Percentiles rank a stretch among this genome's conserved stretches.
phyloP scores from a whole-genome alignment of 1,140 invertebrate genomes.

The Macrotrachela quadricornifera region DNA sequence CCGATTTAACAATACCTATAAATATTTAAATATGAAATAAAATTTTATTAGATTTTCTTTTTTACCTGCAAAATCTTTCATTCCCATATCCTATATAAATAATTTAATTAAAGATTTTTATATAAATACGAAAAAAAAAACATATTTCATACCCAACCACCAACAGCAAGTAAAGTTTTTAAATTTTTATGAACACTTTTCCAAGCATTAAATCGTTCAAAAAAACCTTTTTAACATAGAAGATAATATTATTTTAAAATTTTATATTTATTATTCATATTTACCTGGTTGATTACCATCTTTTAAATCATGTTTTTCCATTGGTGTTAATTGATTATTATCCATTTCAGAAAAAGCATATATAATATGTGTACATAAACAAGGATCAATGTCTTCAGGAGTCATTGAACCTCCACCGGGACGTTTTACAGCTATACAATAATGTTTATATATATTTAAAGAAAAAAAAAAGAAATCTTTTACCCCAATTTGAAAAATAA shows the following conservation, averaged over 20 bases:
- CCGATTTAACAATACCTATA: not conserved
- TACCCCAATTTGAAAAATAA: conserved; percentile 26
- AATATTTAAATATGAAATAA: too few species aligned
- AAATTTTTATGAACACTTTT: conserved; percentile 76
- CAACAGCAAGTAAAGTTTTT: conserved; percentile 65
- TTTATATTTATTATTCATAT: too few species aligned
- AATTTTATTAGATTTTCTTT: too few species aligned
- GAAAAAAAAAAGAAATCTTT: conserved; percentile 7
- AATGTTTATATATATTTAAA: not conserved
- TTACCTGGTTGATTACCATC: not conserved
- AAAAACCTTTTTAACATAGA: conserved; percentile 16
- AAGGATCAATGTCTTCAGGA: conserved; percentile 42
- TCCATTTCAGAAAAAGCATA: conserved; percentile 53
- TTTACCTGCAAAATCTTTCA: conserved; percentile 20
- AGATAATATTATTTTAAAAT: too few species aligned
- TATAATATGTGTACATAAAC: conserved; percentile 54
- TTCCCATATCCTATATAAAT: conserved; percentile 7
- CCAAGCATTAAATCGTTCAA: conserved; percentile 48
- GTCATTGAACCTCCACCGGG: conserved; percentile 30
- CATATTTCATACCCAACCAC: conserved; percentile 16
- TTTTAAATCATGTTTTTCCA: conserved; percentile 23
- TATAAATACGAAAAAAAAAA: not conserved
- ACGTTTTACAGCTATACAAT: conserved; percentile 14
- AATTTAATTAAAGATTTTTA: not conserved
- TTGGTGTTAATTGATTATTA: conserved; percentile 14